Evolutionary conservation across 2,113 vertebrate species (phyloP), one percentile per base, ranked within the genome.

Genomic region (Parus major): DNA sequence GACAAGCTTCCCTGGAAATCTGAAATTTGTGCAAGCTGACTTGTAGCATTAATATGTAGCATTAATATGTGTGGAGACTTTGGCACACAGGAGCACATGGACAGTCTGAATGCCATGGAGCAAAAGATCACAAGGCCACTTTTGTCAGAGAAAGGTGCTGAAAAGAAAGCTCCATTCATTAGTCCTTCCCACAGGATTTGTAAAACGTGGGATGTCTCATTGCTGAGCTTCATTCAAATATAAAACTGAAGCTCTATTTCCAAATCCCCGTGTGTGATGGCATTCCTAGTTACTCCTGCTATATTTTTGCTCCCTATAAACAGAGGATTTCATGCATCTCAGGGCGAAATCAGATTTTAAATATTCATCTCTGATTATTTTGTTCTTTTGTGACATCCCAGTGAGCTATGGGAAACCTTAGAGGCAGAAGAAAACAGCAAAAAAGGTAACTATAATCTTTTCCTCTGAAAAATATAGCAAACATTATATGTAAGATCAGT

Each of bases 1-100:
- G n/a, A 75, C 4, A 76, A 46, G 6, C 13, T 75, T 65, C 7
- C 35, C 57, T 25, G 12, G 28, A 86, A 33, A 56, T 35, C 14
- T 55, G 29, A 77, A 86, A 53, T 24, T 11, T 17, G 22, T 53
- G 36, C 2, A 20, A 44, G 33, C 10, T 72, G 53, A 42, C 5
- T 49, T 28, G 15, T 25, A 0, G 0, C 23, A 15, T 88, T n/a
- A n/a, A n/a, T n/a, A n/a, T n/a, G n/a, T n/a, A n/a, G 29, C 31
- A 31, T n/a, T n/a, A 66, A 17, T 18, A 42, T 2, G 1, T 4
- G 0, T 44, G 24, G 29, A 61, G 35, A 13, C 5, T 69, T 76
- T 29, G 69, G 41, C 49, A 31, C n/a, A 6, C 5, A 17, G 36
- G 39, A 44, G 10, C 42, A 63, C 16, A 12, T 4, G 53, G 27